Evolutionary conservation across 2,797 vertebrate genomes (phyloP).

Genomic region (Neosilurus mollespiculum): DNA sequence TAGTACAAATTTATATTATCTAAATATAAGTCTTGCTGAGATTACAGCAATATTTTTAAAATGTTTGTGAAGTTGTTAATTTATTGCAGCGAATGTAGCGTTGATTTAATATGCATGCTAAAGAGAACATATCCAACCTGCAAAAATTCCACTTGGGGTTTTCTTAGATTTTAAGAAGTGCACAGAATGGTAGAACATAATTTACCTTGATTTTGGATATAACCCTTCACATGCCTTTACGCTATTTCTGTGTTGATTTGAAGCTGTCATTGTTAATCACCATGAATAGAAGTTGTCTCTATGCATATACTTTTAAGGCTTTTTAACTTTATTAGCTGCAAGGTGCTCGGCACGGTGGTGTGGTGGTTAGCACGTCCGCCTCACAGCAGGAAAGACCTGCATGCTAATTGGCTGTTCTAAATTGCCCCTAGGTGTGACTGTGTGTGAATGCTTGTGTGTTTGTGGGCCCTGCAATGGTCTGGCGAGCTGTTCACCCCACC

Average conservation of each 20-base stretch:
- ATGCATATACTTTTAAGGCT: not conserved
- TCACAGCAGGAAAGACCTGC: too few relatives aligned
- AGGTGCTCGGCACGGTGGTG: too few relatives aligned
- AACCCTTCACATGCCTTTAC: not conserved
- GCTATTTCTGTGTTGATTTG: not conserved
- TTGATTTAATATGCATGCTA: not conserved
- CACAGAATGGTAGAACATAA: not conserved
- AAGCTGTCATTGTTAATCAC: not conserved
- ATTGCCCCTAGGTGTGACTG: too few relatives aligned
- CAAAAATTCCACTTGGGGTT: not conserved
- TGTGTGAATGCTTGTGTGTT: too few relatives aligned
- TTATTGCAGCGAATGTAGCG: not conserved
- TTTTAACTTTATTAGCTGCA: conserved; percentile 1
- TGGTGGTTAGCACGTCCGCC: too few relatives aligned
- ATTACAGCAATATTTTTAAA: conserved; percentile 1
- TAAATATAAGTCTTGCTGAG: not conserved
- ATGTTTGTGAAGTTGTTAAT: not conserved
- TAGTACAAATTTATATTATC: not conserved
- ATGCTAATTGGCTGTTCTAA: too few relatives aligned
- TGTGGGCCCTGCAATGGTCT: too few relatives aligned
- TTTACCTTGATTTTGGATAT: not conserved
- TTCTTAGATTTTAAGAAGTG: not conserved
- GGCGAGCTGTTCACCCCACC: too few relatives aligned
- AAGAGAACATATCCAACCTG: not conserved
- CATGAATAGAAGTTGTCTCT: not conserved